Percentiles rank a stretch among this genome's conserved stretches.
Evolutionary conservation across 2,888 invertebrate genomes (phyloP).

Genomic region (Epirrhoe alternata): DNA sequence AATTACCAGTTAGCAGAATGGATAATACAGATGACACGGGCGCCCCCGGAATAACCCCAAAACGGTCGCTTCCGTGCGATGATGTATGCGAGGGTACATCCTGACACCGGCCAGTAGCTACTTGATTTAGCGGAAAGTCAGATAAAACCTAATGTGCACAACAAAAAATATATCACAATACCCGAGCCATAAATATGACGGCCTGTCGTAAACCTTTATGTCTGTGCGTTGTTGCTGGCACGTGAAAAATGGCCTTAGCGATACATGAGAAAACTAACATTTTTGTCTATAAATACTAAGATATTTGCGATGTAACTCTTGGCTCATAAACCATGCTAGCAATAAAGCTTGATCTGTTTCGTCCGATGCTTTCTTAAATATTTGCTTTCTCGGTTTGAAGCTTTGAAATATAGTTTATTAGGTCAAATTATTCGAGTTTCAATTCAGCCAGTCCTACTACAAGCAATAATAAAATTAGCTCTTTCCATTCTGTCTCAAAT

Average conservation of each 20-base stretch:
- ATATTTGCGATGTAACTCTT: constrained; percentile 56
- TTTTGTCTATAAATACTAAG: constrained; percentile 52
- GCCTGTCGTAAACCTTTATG: constrained; percentile 85
- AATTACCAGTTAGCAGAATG: constrained; percentile 63
- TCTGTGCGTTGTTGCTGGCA: constrained; percentile 79
- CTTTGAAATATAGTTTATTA: neutral
- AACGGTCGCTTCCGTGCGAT: constrained; percentile 77
- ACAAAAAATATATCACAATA: constrained; percentile 85
- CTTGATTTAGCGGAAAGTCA: constrained; percentile 85
- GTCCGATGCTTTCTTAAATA: constrained; percentile 30
- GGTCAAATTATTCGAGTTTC: neutral
- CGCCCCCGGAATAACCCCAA: constrained; percentile 80
- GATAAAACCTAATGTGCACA: constrained; percentile 85
- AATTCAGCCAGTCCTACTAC: neutral
- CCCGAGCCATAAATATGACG: constrained; percentile 83
- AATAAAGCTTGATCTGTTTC: constrained; percentile 38
- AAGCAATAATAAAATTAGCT: neutral
- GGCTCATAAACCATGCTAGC: constrained; percentile 54
- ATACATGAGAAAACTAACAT: constrained; percentile 64
- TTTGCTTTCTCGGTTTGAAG: constrained; percentile 9
- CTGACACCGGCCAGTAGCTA: constrained; percentile 85
- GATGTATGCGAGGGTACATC: constrained; percentile 83
- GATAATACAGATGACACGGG: constrained; percentile 73
- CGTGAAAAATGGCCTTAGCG: constrained; percentile 80
- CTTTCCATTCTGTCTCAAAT: neutral